Evolutionary conservation across 2,113 vertebrate genomes (phyloP), one percentile per base, ranked within the genome.

Genomic region (Anolis carolinensis): DNA sequence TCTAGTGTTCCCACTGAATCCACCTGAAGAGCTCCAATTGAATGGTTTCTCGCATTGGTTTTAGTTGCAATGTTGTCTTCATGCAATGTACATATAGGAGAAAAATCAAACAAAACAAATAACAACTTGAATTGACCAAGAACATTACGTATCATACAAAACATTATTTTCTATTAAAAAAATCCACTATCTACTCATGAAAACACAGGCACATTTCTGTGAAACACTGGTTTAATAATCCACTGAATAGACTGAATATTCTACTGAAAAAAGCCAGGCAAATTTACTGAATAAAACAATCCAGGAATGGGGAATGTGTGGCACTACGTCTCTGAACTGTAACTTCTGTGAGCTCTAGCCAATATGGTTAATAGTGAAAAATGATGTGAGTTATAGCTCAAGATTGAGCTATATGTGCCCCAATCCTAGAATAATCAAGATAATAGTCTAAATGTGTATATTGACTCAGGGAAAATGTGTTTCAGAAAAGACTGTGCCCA

Each of bases 71-170:
- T 63, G 36, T 94, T 94, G 30, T 91, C 92, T 27, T 77, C 74
- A 13, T 74, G 79, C 23, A 78, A 32, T 2, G 90, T 82, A 89
- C 87, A 96, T 97, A 88, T 86, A 95, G 89, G 2, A 88, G n/a
- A 76, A 82, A 73, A 44, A 82, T 44, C 0, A 32, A 62, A 1
- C 5, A 50, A 70, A 80, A 21, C 25, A 76, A 50, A 30, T n/a
- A 20, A 25, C 30, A 65, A 14, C 3, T 21, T 7, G n/a, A 74
- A 36, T 30, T n/a, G 14, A 16, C 34, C 32, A 25, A 67, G 18
- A 79, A 55, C 3, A 25, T 34, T 30, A 79, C 30, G 25, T 32
- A 59, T 48, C 39, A 80, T 6, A 2, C 30, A 73, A 9, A 63
- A 27, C 21, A 2, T 44, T 36, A 25, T 65, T 80, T 73, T 16